Base-by-base conservation (phyloP, 92 coral and sea anemone genomes). In the Palythoa heliodiscus region DNA sequence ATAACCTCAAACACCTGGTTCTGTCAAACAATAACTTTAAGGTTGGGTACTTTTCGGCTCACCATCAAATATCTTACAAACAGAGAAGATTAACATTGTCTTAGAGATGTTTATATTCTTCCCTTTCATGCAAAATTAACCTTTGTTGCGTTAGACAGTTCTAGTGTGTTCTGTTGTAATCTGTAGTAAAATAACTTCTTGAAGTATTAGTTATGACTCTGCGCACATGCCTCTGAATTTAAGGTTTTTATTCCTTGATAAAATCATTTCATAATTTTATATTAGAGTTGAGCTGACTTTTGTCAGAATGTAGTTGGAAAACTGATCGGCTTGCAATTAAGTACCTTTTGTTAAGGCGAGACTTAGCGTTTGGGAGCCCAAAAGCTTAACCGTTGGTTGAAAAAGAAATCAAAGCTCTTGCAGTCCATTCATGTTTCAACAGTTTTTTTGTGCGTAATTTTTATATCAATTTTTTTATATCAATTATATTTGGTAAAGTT, bases 1-100 rank as follows among this genome's bases (percentile, higher is more conserved):
- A 80, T 80, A 52, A 80, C 73, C 64, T 67, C 40, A 50, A 80
- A 80, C 84, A 80, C 74, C 84, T 80, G 84, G 84, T 63, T 24
- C 2, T 35, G 24, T 23, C 20, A 80, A 66, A 37, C 73, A 48
- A 24, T 43, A 22, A 76, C 50, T 76, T 23, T 4, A 47, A 67
- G 52, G 54, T 67, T 67, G 73, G 73, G 73, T 64, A 68, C 40
- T 80, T 79, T 61, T 66, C 58, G 17, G 74, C 72, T 29, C 60
- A 53, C 24, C 50, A 40, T 20, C 16, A 80, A 80, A 80, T 78
- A 80, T 52, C 74, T 63, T 80, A 15, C 53, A 39, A 67, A 40
- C 74, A 40, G 38, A 47, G 69, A 15, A 48, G 48, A 50, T 63
- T 63, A 52, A n/a, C 48, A 64, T 6, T 11, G 43, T 47, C 67